Evolutionary conservation across 2,113 vertebrate species (phyloP), one percentile per base, ranked within the genome.

Genomic region (Oreochromis aureus): DNA sequence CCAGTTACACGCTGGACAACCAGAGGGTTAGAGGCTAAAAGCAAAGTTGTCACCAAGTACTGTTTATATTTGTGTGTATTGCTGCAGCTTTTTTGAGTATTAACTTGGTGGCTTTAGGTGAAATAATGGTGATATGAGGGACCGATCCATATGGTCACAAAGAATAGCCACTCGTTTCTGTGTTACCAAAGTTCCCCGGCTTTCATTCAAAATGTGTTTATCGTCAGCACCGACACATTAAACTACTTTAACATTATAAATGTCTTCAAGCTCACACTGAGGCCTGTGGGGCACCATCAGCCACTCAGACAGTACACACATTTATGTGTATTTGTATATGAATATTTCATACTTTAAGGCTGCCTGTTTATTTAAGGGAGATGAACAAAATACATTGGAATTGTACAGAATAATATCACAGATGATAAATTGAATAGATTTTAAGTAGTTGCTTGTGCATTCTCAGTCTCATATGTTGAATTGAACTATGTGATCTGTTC

Each of bases 251-350:
- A 53, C 18, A 53, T 53, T 53, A 53, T 19, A 53, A 53, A 53
- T 53, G 48, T 51, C 48, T 53, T 5, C 48, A 19, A 19, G 7
- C 48, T 53, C 54, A 58, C 4, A 59, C 56, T 59, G 56, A 59
- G 56, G 56, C 56, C 56, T 59, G 56, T 59, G 56, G 27, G 24
- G 56, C 27, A 5, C 27, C 1, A 30, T 59, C 56, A 59, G 56
- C 56, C 27, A 6, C 27, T 0, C 0, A 59, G 0, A 59, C 13
- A 2, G 56, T 30, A 9, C 24, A 59, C 56, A 16, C 56, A 30
- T 0, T 59, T 59, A 3, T 59, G 3, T 58, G 56, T 16, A 7
- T 59, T 59, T 59, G 56, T 59, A 10, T 16, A 59, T 16, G 27
- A 59, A 59, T 59, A 16, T 59, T 59, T 30, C 27, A 59, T 59